phyloP scores from a whole-genome alignment of 2,888 invertebrate genomes.

The Plagodis pulveraria region DNA sequence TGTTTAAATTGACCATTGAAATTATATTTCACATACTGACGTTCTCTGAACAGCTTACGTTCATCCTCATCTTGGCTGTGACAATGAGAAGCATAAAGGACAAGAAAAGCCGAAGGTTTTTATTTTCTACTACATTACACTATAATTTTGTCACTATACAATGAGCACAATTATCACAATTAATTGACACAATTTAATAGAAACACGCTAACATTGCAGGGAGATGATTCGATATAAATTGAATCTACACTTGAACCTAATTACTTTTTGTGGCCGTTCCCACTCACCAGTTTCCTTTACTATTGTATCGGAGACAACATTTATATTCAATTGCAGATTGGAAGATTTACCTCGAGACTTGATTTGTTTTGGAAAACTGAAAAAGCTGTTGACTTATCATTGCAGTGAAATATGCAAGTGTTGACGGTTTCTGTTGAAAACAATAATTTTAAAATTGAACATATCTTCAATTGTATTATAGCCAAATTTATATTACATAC shows the following conservation, averaged over 20 bases:
- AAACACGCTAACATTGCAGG: constrained; percentile 40
- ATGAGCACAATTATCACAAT: too few species aligned
- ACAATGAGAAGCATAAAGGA: too few species aligned
- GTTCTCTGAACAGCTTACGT: too few species aligned
- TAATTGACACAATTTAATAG: constrained; percentile 21
- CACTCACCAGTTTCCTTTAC: constrained; percentile 35
- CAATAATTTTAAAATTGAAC: neutral
- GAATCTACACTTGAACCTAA: constrained; percentile 48
- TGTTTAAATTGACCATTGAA: neutral
- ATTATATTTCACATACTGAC: neutral
- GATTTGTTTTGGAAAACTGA: constrained; percentile 5
- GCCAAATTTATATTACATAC: too few species aligned
- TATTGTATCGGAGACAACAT: constrained; percentile 27
- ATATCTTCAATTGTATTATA: too few species aligned
- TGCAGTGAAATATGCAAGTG: neutral
- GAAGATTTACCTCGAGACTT: constrained; percentile 4
- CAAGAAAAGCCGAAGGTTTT: too few species aligned
- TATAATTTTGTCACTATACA: too few species aligned
- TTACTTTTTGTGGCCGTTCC: constrained; percentile 41
- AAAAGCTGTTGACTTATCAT: neutral
- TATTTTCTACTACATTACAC: too few species aligned
- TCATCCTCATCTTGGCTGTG: too few species aligned
- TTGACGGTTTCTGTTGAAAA: neutral
- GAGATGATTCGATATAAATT: constrained; percentile 44
- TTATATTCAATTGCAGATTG: constrained; percentile 31